Conservation (phyloP, 2,797 vertebrate species). For the Champsocephalus gunnari region DNA sequence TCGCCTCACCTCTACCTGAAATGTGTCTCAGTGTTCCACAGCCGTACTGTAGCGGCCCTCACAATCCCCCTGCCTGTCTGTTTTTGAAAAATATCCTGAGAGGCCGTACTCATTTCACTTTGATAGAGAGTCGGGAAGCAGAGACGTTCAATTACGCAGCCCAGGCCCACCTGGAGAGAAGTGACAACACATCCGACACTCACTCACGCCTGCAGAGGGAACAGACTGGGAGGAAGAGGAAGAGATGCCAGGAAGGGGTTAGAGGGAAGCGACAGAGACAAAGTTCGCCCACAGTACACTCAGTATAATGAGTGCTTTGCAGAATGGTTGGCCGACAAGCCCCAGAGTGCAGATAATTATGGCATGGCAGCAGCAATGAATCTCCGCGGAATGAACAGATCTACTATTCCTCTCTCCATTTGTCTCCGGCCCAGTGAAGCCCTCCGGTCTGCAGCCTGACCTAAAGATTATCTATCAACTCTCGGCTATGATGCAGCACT, state of each 20-base stretch:
- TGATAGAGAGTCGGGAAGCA: constrained; percentile 50
- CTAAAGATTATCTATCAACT: constrained; percentile 32
- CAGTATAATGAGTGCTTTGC: constrained; percentile 63
- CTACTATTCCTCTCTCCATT: constrained; percentile 44
- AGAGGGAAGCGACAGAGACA: constrained; percentile 39
- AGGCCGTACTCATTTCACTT: constrained; percentile 50
- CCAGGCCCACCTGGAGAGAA: constrained; percentile 46
- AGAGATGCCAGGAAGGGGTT: constrained; percentile 15
- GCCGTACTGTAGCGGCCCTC: neutral
- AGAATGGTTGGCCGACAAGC: constrained; percentile 50
- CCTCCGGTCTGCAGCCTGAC: constrained; percentile 30
- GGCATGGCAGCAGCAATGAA: constrained; percentile 54
- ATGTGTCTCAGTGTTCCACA: constrained; percentile 7
- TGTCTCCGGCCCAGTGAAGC: constrained; percentile 42
- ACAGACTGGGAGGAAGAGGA: constrained; percentile 3
- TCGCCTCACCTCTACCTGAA: constrained; percentile 9
- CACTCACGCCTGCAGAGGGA: constrained; percentile 18
- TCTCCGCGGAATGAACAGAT: constrained; percentile 52
- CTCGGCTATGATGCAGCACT: constrained; percentile 17
- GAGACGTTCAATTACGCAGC: constrained; percentile 56
- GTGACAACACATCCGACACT: constrained; percentile 49
- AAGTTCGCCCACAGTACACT: constrained; percentile 33
- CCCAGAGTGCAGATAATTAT: constrained; percentile 64
- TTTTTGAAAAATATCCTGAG: constrained; percentile 34
- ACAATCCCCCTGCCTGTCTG: neutral